These are phyloP conservation scores for Nephila pilipes DNA, from an alignment of 1,140 invertebrate species.

Conservation along the genomic window DNA sequence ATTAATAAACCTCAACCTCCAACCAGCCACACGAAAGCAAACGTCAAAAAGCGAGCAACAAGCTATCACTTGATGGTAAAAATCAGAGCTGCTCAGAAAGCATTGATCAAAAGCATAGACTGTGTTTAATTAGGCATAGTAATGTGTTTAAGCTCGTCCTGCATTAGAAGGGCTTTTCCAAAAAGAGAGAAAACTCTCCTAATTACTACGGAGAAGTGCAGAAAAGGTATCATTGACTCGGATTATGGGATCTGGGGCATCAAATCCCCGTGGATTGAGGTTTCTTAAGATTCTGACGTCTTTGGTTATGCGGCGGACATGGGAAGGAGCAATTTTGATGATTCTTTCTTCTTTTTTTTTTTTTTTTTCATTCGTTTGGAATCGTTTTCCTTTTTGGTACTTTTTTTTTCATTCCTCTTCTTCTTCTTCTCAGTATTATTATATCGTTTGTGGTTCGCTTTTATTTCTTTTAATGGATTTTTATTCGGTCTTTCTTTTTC, in stretches of 20 bases:
- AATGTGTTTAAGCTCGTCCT: conserved; percentile 74
- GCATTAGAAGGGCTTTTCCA: conserved; percentile 71
- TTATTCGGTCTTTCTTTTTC: neutral
- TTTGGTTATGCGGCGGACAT: conserved; percentile 59
- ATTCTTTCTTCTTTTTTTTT: conserved; percentile 59
- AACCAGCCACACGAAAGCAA: neutral
- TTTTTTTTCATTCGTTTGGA: neutral
- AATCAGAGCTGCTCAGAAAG: conserved; percentile 60
- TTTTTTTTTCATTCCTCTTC: neutral
- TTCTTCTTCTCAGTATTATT: neutral
- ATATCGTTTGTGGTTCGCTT: conserved; percentile 22
- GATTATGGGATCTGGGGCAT: conserved; percentile 73
- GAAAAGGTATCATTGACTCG: conserved; percentile 75
- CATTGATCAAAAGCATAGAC: conserved; percentile 75
- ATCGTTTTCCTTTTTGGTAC: conserved; percentile 31
- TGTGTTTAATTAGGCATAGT: conserved; percentile 76
- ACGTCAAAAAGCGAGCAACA: conserved; percentile 53
- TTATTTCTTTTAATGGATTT: conserved; percentile 56
- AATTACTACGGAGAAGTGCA: conserved; percentile 61
- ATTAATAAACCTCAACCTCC: neutral
- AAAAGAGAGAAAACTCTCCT: conserved; percentile 70
- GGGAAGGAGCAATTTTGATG: conserved; percentile 66
- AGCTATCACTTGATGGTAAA: conserved; percentile 52
- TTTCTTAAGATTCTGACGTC: conserved; percentile 67
- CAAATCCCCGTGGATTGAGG: conserved; percentile 73